Base-by-base conservation (phyloP, 2,113 vertebrate genomes). In the Toxotes jaculatrix region DNA sequence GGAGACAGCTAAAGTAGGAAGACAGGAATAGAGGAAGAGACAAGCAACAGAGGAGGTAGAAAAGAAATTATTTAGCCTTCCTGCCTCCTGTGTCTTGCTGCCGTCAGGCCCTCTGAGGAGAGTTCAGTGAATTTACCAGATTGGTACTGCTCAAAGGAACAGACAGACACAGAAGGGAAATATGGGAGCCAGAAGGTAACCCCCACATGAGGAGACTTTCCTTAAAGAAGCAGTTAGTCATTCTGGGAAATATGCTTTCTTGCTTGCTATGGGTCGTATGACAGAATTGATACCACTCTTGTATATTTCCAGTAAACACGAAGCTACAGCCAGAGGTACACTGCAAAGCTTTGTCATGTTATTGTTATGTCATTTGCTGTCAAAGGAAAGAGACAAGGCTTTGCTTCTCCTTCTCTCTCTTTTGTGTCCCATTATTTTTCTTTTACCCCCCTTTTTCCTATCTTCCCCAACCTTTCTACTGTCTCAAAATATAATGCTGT, bases 41-140 rank as follows among this genome's bases (percentile, higher is more conserved):
- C 21, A 63, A 62, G 59, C 32, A 51, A 57, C 45, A 10, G n/a
- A 67, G 63, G 66, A 21, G 7, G 36, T 9, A 57, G n/a, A 74
- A 66, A 75, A 27, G 9, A 36, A 68, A 64, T 23, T 1, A 59
- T 1, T 70, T 32, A 47, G 5, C 2, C 12, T 76, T 42, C 45
- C 49, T 47, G 31, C 57, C 14, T 19, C 21, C 27, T 60, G 5
- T 6, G 27, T 63, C n/a, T 69, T 70, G 63, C 34, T 53, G 31
- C 65, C 38, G 38, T 64, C 6, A 10, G 57, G 49, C n/a, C 34
- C 31, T 68, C 17, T 53, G 43, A 65, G 34, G 53, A 60, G 31
- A 70, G 23, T 38, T 84, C 51, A 78, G 80, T 62, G n/a, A 74
- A 85, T 64, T 87, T 61, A 67, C 21, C 67, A 80, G 64, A 79